Evolutionary conservation across 2,113 vertebrate genomes (phyloP).

Genomic region (Heterotilapia buettikoferi): DNA sequence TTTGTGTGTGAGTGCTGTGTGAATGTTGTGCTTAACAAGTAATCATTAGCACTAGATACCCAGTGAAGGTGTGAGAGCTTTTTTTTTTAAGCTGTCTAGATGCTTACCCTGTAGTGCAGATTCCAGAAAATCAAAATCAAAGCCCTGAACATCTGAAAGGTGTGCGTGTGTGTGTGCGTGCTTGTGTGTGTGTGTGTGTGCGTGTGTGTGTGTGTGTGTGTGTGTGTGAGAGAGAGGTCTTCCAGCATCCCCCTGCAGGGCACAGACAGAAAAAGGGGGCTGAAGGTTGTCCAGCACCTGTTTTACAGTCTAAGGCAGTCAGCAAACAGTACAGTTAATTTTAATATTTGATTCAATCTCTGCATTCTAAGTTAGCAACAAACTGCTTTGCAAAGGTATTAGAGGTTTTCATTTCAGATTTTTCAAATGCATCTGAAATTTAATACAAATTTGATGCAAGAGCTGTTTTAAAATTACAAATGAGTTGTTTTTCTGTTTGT

Average conservation of each 20-base stretch:
- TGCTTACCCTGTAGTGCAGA: constrained; percentile 12
- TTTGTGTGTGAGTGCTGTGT: neutral
- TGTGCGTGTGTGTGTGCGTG: neutral
- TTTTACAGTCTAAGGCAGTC: neutral
- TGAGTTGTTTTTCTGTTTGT: neutral
- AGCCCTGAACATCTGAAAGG: constrained; percentile 12
- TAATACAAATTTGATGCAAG: neutral
- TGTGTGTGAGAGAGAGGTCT: neutral
- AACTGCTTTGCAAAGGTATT: neutral
- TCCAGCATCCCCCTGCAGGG: neutral
- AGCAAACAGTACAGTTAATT: neutral
- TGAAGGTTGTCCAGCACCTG: neutral
- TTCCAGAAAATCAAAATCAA: constrained; percentile 32
- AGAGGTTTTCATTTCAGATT: neutral
- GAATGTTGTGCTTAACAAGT: constrained; percentile 25
- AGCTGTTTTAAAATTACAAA: neutral
- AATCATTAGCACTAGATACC: constrained; percentile 48
- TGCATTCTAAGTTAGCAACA: neutral
- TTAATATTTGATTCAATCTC: neutral
- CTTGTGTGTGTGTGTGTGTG: neutral
- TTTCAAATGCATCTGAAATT: neutral
- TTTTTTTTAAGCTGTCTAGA: constrained; percentile 44
- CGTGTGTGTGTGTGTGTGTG: too few relatives aligned
- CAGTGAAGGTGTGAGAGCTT: constrained; percentile 28
- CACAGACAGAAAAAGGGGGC: neutral